Base-by-base conservation (phyloP, 1,140 invertebrate species). In the Aphis gossypii region DNA sequence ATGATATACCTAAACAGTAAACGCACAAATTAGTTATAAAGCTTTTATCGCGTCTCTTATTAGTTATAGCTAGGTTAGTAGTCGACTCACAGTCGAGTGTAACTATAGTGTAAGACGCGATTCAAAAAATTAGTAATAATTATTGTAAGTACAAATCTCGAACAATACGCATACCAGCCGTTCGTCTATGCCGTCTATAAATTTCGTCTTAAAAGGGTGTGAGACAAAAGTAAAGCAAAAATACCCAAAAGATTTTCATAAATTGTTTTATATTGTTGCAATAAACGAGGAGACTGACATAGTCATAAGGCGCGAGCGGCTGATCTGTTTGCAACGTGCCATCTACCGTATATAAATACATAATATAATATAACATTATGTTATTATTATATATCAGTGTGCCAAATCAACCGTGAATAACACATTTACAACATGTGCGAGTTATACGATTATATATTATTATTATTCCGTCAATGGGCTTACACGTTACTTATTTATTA, bases 391-490 rank as follows among this genome's bases (percentile, higher is more conserved):
- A 91, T 18, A 56, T 44, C 90, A 76, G 60, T 76, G 90, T 30
- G 76, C n/a, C 30, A 92, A 92, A 92, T 83, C 91, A 51, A 92
- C 91, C 91, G 76, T 92, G 91, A 82, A 51, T 18, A 83, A 92
- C 68, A 83, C 76, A 35, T 92, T 83, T 92, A 92, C 83, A 92
- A 83, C n/a, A 51, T 51, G 21, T 9, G 30, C 5, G n/a, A 30
- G 30, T 25, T 44, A 23, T 41, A 25, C 38, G 41, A 41, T 84
- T 44, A 82, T 54, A 84, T 41, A 84, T 38, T 83, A 83, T 21
- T 51, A 30, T 83, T 38, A 25, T 48, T 83, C 90, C n/a, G 20
- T 35, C 25, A 8, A 46, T 41, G n/a, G 56, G 54, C 9, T 68
- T 76, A 91, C 20, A 82, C 60, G 56, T 35, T 41, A 41, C 38